Conservation (phyloP, 1,140 invertebrate species). For the Holcopasites calliopsidis region DNA sequence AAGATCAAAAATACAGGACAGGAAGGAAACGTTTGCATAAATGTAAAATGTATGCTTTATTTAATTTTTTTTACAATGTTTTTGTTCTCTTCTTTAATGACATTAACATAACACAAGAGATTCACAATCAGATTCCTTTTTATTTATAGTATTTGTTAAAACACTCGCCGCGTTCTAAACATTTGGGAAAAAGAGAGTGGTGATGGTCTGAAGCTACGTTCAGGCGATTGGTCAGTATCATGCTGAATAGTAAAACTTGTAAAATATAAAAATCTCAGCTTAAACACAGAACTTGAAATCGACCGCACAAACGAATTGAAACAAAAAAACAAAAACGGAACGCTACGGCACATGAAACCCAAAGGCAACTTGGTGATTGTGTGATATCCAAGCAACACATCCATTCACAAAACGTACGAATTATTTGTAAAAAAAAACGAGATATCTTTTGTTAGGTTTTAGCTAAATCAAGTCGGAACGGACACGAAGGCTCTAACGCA, state of each 20-base stretch:
- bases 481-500: slow-evolving; percentile 20
- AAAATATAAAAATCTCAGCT: slow-evolving; percentile 31
- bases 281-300: slow-evolving; percentile 23
- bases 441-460: slow-evolving; percentile 10
- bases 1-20: not conserved
- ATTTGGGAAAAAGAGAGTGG: slow-evolving; percentile 75
- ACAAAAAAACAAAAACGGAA: slow-evolving; percentile 36
- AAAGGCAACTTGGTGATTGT: slow-evolving; percentile 69
- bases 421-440: not conserved
- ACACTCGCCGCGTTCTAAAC: slow-evolving; percentile 75
- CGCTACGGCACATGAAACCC: slow-evolving; percentile 54
- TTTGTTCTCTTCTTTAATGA: slow-evolving; percentile 73
- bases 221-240: slow-evolving; percentile 78
- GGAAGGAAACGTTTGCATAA: slow-evolving; percentile 46
- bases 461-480: slow-evolving; percentile 41
- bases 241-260: slow-evolving; percentile 60
- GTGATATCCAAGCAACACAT: slow-evolving; percentile 67
- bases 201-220: slow-evolving; percentile 76
- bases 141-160: slow-evolving; percentile 76
- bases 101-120: slow-evolving; percentile 79
- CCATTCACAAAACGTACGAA: slow-evolving; percentile 16
- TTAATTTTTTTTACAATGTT: slow-evolving; percentile 79
- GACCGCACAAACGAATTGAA: slow-evolving; percentile 1
- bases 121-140: slow-evolving; percentile 77
- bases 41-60: slow-evolving; percentile 80